phyloP scores from a whole-genome alignment of 2,113 vertebrate species.

The Panthera leo region DNA sequence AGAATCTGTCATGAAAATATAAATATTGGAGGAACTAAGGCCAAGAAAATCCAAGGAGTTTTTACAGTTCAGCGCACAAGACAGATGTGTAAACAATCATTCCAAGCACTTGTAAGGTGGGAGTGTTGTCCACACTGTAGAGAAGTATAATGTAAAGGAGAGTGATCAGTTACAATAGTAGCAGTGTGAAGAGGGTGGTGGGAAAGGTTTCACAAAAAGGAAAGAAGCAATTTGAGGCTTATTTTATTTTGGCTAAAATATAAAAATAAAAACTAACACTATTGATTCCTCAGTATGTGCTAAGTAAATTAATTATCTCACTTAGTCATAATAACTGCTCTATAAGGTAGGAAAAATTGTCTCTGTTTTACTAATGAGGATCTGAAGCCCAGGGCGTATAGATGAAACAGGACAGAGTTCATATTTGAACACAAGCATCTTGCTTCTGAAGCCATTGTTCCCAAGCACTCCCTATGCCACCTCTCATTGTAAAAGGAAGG shows the following conservation, averaged over 20 bases:
- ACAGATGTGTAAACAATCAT: not conserved
- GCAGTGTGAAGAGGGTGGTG: not conserved
- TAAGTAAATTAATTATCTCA: not conserved
- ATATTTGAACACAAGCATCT: not conserved
- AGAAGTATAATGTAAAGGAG: not conserved
- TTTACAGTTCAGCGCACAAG: not conserved
- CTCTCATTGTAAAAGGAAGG: not conserved
- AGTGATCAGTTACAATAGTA: not conserved
- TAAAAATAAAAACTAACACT: not conserved
- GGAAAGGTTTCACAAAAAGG: not conserved
- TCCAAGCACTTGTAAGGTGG: not conserved
- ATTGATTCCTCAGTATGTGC: not conserved
- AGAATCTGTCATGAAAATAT: not conserved
- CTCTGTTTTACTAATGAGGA: not conserved
- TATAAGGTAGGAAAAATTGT: not conserved
- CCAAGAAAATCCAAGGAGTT: not conserved
- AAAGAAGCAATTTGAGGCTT: not conserved
- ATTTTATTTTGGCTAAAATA: not conserved
- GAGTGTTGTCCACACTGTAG: not conserved
- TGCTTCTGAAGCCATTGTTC: not conserved
- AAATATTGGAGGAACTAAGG: not conserved
- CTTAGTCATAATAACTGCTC: not conserved
- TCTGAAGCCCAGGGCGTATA: not conserved
- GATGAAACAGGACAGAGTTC: not conserved
- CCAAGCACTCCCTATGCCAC: accelerated